Percentiles rank a stretch among this genome's conserved stretches.
Evolutionary conservation across 2,113 vertebrate genomes (phyloP).

Genomic region (Atherinomorus stipes): DNA sequence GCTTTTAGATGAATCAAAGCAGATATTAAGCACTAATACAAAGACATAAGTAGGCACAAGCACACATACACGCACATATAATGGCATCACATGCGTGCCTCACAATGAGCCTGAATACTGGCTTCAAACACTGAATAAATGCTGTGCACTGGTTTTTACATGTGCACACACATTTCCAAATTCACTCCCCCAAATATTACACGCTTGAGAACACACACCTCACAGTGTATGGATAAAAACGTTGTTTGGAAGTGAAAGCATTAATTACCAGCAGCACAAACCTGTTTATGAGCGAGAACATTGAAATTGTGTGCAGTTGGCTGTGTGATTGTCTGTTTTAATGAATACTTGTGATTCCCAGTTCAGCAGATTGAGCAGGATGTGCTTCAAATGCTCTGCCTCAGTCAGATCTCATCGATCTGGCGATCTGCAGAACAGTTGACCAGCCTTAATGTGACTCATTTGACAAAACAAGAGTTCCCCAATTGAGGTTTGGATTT

Average conservation of each 20-base stretch:
- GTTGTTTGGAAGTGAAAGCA: too few relatives aligned
- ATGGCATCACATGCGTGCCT: background rate
- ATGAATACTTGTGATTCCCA: conserved; percentile 39
- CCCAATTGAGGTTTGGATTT: conserved; percentile 21
- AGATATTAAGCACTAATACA: conserved; percentile 44
- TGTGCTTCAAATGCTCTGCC: conserved; percentile 40
- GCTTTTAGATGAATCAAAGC: conserved; percentile 74
- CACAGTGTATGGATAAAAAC: conserved; percentile 15
- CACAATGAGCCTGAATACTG: conserved; percentile 30
- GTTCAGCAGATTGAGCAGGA: conserved; percentile 34
- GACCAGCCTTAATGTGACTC: conserved; percentile 37
- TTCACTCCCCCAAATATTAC: background rate
- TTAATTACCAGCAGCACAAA: background rate
- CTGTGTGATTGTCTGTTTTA: conserved; percentile 35
- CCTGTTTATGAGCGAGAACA: conserved; percentile 8
- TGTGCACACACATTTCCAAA: conserved; percentile 5
- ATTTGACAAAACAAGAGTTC: conserved; percentile 18
- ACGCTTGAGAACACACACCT: background rate
- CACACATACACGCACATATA: conserved; percentile 4
- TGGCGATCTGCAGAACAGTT: conserved; percentile 31
- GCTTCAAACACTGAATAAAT: conserved; percentile 72
- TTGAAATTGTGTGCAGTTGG: conserved; percentile 7
- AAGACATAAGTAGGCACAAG: conserved; percentile 4
- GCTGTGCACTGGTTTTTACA: conserved; percentile 26
- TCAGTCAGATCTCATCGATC: conserved; percentile 38